Conservation (phyloP, 2,113 vertebrate species). For the Lycaon pictus region DNA sequence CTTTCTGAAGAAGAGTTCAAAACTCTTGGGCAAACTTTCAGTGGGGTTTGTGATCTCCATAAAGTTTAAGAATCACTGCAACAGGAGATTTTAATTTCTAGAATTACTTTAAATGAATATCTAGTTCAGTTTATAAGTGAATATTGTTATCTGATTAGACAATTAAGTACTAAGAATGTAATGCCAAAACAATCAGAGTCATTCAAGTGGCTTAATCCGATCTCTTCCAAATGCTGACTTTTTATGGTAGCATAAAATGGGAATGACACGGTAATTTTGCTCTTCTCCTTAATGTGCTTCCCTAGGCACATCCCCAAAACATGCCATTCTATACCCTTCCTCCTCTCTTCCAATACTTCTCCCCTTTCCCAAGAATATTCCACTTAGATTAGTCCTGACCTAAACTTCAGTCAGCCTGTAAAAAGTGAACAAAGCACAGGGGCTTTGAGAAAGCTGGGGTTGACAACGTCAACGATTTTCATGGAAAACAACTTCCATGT, state of each 20-base stretch:
- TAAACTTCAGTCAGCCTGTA: neutral
- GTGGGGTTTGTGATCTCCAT: neutral
- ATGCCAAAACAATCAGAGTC: neutral
- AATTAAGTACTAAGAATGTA: neutral
- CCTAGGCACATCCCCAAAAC: neutral
- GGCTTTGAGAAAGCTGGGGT: neutral
- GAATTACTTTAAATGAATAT: slow-evolving; percentile 43
- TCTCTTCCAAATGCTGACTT: neutral
- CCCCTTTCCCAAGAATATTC: neutral
- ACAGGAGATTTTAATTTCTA: neutral
- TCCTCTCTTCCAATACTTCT: neutral
- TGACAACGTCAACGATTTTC: neutral
- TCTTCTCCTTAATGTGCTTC: neutral
- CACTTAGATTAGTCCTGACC: neutral
- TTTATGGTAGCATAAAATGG: neutral
- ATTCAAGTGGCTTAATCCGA: neutral
- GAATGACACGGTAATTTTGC: neutral
- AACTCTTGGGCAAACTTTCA: neutral
- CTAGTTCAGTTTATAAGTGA: slow-evolving; percentile 18
- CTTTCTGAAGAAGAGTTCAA: neutral
- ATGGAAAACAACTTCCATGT: neutral
- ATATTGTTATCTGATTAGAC: neutral
- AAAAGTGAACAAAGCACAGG: neutral
- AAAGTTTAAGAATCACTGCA: slow-evolving; percentile 37
- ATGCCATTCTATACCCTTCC: neutral